Percentiles rank a stretch among this genome's conserved stretches.
Evolutionary conservation across 2,888 invertebrate genomes (phyloP).

Genomic region (Mesoligia furuncula): DNA sequence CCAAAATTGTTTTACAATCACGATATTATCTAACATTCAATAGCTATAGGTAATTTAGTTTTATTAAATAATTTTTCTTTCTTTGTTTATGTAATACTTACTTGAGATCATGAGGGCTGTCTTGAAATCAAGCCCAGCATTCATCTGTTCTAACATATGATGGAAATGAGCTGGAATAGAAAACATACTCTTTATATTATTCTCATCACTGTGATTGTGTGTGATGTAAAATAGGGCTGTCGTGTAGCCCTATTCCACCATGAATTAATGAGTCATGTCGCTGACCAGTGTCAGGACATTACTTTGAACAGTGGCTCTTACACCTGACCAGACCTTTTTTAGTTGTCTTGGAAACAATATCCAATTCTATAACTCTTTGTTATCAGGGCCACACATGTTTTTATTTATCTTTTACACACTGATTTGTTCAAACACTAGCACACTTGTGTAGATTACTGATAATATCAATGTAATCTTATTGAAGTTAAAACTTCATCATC

Average conservation of each 20-base stretch:
- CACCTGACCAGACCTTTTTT: background rate
- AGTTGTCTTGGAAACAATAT: slow-evolving; percentile 1
- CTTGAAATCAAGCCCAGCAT: slow-evolving; percentile 92
- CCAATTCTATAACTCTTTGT: background rate
- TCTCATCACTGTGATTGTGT: background rate
- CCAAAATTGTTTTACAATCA: slow-evolving; percentile 43
- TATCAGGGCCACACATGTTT: background rate
- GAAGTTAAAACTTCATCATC: background rate
- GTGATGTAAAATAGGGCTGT: background rate
- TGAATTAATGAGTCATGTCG: background rate
- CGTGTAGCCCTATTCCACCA: background rate
- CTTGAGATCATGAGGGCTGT: slow-evolving; percentile 93
- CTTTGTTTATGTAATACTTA: slow-evolving; percentile 81
- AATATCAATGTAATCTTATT: background rate
- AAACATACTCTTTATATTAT: slow-evolving; percentile 15
- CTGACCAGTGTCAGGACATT: background rate
- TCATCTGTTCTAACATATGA: slow-evolving; percentile 95
- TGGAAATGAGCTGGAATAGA: slow-evolving; percentile 95
- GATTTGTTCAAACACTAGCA: background rate
- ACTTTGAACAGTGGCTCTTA: background rate
- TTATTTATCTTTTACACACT: slow-evolving; percentile 3
- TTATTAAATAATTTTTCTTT: too few relatives aligned
- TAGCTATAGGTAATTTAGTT: background rate
- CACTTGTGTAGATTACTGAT: slow-evolving; percentile 3
- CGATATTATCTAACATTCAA: slow-evolving; percentile 3